phyloP scores from a whole-genome alignment of 2,113 vertebrate genomes.

The cattle (Bos taurus) region ARS-UCD2.0 NC_037347.1:39647001-39647500 shows the following conservation, averaged over 20 bases:
- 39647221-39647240: background rate
- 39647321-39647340: background rate
- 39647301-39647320: background rate
- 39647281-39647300: background rate
- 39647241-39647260: background rate
- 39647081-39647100: background rate
- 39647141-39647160: background rate
- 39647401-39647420: background rate
- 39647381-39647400: background rate
- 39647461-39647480: background rate
- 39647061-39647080: background rate
- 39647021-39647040: background rate
- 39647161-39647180: background rate
- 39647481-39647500: background rate
- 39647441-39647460: background rate
- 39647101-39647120: background rate
- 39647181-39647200: background rate
- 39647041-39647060: background rate
- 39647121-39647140: background rate
- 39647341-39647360: background rate
- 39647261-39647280: background rate
- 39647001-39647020: too few relatives aligned
- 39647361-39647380: background rate
- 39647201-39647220: background rate
- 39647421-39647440: rapidly evolving